Evolutionary conservation across 2,797 vertebrate species (phyloP), one percentile per base, ranked within the genome.

Genomic region (Squalus acanthias): DNA sequence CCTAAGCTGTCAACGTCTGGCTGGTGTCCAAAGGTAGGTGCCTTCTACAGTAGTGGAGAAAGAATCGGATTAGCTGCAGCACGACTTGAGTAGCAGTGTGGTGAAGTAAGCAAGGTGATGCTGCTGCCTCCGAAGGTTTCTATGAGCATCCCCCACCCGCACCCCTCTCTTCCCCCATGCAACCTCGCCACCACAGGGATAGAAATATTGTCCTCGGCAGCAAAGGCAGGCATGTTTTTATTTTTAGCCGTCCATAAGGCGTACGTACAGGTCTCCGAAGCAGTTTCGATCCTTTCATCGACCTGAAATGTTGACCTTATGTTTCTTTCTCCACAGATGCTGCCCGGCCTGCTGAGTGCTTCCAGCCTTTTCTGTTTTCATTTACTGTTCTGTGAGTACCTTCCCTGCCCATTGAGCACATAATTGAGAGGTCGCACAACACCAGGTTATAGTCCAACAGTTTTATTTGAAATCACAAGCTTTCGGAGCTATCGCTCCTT

Each of bases 1-100:
- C 93, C 22, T 72, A 70, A 22, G n/a, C 67, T 26, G n/a, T 72
- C 88, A 91, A 89, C 10, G 60, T 89, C 92, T 94, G 92, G n/a
- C 92, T 69, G 7, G 6, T 7, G 39, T 95, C 67, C 63, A 72
- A 46, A 1, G 39, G 67, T 50, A 50, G 20, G 65, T 70, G n/a
- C 20, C 93, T 20, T 26, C 24, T 17, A 53, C 13, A 70, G n/a
- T 69, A 50, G 20, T 0, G 6, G 13, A n/a, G 57, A 53, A 95
- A 69, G 17, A 72, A 70, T 17, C 46, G n/a, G 53, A 60, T 60
- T 7, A n/a, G 4, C 60, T 33, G 2, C 13, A 17, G 15, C 8
- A 2, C 17, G 9, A 22, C n/a, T 17, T 63, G 12, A 69, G 20
- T 12, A 29, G 60, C 3, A 33, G 57, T 29, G 4, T 92, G 17